Conservation (phyloP, 2,113 vertebrate species). For the Hemiprocne comata region DNA sequence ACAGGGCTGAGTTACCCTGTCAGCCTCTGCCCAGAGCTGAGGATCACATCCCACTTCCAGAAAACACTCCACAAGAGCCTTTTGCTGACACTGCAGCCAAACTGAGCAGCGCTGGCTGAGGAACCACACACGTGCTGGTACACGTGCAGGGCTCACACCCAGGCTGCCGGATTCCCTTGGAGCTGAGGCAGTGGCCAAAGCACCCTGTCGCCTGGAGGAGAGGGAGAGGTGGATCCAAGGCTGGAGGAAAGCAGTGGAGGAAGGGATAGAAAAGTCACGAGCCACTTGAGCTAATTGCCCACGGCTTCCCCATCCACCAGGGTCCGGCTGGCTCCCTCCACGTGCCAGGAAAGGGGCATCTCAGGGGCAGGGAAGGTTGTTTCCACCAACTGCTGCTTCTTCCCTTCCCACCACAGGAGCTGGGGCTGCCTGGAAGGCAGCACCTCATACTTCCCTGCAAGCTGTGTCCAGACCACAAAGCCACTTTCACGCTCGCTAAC, state of each 20-base stretch:
- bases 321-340: neutral
- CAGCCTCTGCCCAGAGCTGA: neutral
- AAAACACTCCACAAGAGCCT: constrained; percentile 8
- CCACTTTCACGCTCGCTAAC: neutral
- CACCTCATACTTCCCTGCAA: neutral
- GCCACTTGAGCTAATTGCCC: neutral
- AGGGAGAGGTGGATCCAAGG: constrained; percentile 5
- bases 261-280: neutral
- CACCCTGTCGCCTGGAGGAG: neutral
- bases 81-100: constrained; percentile 35
- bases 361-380: neutral
- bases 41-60: neutral
- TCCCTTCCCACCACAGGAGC: neutral
- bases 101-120: constrained; percentile 19
- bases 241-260: neutral
- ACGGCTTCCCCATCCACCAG: fast-evolving
- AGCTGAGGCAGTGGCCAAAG: neutral
- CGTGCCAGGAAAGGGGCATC: neutral
- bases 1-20: constrained; percentile 5
- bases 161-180: neutral
- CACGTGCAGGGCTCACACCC: neutral
- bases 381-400: constrained; percentile 1
- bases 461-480: constrained; percentile 12
- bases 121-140: neutral
- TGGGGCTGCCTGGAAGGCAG: constrained; percentile 19